Percentiles rank a stretch among this genome's conserved stretches.
Conservation (phyloP, 2,113 vertebrate genomes). For the Cebus imitator region DNA sequence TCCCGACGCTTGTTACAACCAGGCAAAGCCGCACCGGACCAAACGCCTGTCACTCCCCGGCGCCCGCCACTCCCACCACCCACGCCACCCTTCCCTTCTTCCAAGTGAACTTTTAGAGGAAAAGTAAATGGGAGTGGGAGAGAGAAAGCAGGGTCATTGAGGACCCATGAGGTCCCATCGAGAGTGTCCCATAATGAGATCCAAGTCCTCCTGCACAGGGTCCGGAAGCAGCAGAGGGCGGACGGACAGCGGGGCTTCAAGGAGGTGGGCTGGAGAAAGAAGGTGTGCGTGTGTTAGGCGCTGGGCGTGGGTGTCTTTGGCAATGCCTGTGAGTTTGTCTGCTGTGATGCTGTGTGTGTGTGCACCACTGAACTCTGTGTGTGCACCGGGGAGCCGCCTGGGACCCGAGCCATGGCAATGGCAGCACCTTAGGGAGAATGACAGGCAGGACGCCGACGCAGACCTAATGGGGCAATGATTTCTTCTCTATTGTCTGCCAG, state of each 20-base stretch:
- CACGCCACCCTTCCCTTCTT: constrained; percentile 51
- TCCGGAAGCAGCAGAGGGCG: constrained; percentile 69
- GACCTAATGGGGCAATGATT: constrained; percentile 79
- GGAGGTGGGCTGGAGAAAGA: neutral
- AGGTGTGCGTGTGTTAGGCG: neutral
- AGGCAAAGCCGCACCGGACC: constrained; percentile 94
- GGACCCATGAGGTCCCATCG: constrained; percentile 81
- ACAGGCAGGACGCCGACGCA: constrained; percentile 83
- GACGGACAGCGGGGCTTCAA: neutral
- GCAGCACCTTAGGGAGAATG: constrained; percentile 83
- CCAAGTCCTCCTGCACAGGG: constrained; percentile 75
- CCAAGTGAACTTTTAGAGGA: constrained; percentile 57
- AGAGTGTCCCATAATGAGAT: constrained; percentile 85
- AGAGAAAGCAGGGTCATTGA: neutral
- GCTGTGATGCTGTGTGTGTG: too few species aligned
- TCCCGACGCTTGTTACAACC: constrained; percentile 98
- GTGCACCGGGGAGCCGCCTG: neutral
- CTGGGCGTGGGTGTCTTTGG: neutral
- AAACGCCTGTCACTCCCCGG: constrained; percentile 92
- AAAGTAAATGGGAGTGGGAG: neutral
- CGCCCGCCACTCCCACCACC: constrained; percentile 81
- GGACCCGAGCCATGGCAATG: constrained; percentile 75
- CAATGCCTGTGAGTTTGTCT: too few species aligned
- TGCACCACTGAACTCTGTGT: accelerated
- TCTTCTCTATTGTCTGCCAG: constrained; percentile 85